Conservation (phyloP, 2,888 invertebrate genomes). For the Oegoconia quadripuncta region DNA sequence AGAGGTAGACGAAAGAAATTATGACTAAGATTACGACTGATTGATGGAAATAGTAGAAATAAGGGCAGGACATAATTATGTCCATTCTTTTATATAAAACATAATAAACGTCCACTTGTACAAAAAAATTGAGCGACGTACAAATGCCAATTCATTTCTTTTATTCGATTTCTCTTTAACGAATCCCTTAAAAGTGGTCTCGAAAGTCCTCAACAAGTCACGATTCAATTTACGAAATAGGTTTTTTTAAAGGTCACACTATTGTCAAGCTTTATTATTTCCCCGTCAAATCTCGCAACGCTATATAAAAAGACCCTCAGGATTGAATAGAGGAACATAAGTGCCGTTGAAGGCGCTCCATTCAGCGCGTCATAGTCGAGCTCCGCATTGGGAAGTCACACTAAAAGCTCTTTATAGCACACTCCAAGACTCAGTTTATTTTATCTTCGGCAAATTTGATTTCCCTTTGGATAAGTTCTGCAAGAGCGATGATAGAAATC, state of each 20-base stretch:
- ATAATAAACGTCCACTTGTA: no score
- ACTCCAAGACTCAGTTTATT: conserved; percentile 25
- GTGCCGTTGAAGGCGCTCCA: conserved; percentile 30
- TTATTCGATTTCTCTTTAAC: neutral
- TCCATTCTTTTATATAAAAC: no score
- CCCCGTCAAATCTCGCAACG: conserved; percentile 4
- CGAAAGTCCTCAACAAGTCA: neutral
- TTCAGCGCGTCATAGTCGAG: conserved; percentile 35
- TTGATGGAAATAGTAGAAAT: no score
- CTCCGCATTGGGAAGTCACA: conserved; percentile 28
- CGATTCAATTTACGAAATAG: conserved; percentile 7
- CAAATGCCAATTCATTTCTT: no score
- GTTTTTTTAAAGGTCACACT: conserved; percentile 1
- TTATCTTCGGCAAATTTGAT: conserved; percentile 26
- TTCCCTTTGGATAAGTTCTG: conserved; percentile 11
- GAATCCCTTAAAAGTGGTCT: neutral
- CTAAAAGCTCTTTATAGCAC: conserved; percentile 34
- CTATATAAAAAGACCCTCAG: conserved; percentile 16
- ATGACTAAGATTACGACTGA: no score
- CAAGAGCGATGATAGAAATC: no score
- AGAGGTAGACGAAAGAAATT: no score
- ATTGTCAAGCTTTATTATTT: conserved; percentile 8
- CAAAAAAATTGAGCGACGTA: no score
- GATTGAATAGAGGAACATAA: conserved; percentile 28
- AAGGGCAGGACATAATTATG: no score